These are phyloP conservation scores for Drosophila obscura DNA, from an alignment of 1,140 invertebrate species.

Conservation along the genomic window DNA sequence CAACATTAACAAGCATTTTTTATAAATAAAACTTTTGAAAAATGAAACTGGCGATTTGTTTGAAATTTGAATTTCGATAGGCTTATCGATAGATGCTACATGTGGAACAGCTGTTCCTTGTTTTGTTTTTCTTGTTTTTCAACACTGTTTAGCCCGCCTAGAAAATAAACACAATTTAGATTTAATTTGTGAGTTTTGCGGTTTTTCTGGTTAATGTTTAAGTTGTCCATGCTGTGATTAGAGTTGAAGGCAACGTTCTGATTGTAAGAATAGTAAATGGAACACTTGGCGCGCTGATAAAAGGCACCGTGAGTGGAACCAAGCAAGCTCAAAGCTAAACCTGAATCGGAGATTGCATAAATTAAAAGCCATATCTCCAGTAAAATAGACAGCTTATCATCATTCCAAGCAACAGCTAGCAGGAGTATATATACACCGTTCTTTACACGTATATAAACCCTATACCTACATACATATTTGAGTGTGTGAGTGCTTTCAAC, in stretches of 20 bases:
- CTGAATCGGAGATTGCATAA: too few species aligned
- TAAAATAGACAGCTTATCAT: neutral
- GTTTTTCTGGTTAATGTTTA: neutral
- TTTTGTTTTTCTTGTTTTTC: neutral
- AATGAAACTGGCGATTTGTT: conserved; percentile 8
- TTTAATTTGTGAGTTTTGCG: neutral
- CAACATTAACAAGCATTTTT: conserved; percentile 73
- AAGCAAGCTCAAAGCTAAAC: too few species aligned
- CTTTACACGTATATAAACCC: conserved; percentile 1
- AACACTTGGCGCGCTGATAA: too few species aligned
- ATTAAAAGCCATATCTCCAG: neutral
- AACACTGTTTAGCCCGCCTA: neutral
- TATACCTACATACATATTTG: conserved; percentile 25
- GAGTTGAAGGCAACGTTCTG: too few species aligned
- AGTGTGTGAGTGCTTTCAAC: conserved; percentile 47
- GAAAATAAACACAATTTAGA: neutral
- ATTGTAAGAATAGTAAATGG: too few species aligned
- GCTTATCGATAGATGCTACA: neutral
- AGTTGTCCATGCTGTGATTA: neutral
- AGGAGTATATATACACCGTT: neutral
- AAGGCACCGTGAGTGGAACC: too few species aligned
- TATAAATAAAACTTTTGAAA: conserved; percentile 71
- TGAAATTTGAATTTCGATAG: conserved; percentile 12
- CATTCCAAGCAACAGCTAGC: neutral
- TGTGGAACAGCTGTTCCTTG: neutral